Conservation (phyloP, 2,113 vertebrate genomes). For the Eurypyga helias region DNA sequence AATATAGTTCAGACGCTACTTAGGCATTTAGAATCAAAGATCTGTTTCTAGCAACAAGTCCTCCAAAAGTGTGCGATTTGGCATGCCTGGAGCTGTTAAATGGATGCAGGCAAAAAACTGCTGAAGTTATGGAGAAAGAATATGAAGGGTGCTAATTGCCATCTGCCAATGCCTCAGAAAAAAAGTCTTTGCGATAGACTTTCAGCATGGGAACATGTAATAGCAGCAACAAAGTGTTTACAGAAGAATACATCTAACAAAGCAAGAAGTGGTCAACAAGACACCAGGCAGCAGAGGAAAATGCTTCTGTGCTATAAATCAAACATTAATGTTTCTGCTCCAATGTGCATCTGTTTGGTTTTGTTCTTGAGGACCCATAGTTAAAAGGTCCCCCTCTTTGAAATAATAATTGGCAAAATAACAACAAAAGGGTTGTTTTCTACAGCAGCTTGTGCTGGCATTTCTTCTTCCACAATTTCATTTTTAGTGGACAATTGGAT, state of each 20-base stretch:
- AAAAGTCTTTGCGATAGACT: conserved; percentile 62
- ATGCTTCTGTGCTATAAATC: conserved; percentile 19
- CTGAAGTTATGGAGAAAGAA: conserved; percentile 67
- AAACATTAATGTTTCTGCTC: conserved; percentile 25
- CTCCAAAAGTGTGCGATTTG: conserved; percentile 68
- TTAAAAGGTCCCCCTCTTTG: neutral
- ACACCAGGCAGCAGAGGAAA: conserved; percentile 52
- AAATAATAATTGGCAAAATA: neutral
- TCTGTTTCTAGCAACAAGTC: conserved; percentile 76
- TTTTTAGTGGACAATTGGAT: neutral
- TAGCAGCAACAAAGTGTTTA: conserved; percentile 55
- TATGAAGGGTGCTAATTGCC: conserved; percentile 72
- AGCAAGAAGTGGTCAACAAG: conserved; percentile 21
- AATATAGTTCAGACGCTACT: conserved; percentile 67
- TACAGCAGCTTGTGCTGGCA: neutral
- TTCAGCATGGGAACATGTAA: conserved; percentile 64
- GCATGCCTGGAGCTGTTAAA: conserved; percentile 73
- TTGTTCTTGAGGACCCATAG: neutral
- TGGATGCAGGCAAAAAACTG: conserved; percentile 72
- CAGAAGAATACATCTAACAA: conserved; percentile 52
- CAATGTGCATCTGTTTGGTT: conserved; percentile 15
- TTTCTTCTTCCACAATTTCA: neutral
- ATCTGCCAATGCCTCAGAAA: conserved; percentile 67
- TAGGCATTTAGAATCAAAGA: conserved; percentile 72
- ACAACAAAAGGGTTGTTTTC: neutral